phyloP scores from a whole-genome alignment of 2,888 invertebrate genomes.

The Cheilosia pagana region DNA sequence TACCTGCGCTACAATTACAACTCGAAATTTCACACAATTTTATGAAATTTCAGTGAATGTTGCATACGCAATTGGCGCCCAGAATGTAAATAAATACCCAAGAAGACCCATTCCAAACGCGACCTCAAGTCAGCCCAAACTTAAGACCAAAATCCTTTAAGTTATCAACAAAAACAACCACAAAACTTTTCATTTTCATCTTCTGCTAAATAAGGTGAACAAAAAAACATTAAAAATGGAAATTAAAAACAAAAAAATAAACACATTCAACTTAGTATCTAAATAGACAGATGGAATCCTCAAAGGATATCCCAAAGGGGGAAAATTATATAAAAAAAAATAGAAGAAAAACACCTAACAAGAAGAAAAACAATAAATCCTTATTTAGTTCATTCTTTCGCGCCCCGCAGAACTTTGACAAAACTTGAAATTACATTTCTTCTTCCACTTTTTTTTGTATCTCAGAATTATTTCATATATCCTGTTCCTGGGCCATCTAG shows the following conservation, averaged over 20 bases:
- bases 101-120: background rate
- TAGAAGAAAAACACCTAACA: background rate
- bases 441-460: slow-evolving; percentile 16
- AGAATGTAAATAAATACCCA: no score
- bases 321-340: slow-evolving; percentile 23
- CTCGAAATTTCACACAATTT: no score
- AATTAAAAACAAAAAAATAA: slow-evolving; percentile 46
- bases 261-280: slow-evolving; percentile 42
- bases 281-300: slow-evolving; percentile 68
- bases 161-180: background rate
- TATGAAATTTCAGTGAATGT: no score
- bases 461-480: slow-evolving; percentile 40
- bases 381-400: slow-evolving; percentile 71
- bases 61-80: no score
- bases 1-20: no score
- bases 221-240: slow-evolving; percentile 21
- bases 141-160: slow-evolving; percentile 2
- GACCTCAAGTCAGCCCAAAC: background rate
- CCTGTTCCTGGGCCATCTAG: slow-evolving; percentile 13
- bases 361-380: slow-evolving; percentile 70
- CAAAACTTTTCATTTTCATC: slow-evolving; percentile 33
- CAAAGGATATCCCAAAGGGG: slow-evolving; percentile 57
- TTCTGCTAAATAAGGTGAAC: slow-evolving; percentile 54
- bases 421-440: slow-evolving; percentile 74
- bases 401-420: slow-evolving; percentile 62